Evolutionary conservation across 2,888 invertebrate species (phyloP).

Genomic region (Andrena praecox): DNA sequence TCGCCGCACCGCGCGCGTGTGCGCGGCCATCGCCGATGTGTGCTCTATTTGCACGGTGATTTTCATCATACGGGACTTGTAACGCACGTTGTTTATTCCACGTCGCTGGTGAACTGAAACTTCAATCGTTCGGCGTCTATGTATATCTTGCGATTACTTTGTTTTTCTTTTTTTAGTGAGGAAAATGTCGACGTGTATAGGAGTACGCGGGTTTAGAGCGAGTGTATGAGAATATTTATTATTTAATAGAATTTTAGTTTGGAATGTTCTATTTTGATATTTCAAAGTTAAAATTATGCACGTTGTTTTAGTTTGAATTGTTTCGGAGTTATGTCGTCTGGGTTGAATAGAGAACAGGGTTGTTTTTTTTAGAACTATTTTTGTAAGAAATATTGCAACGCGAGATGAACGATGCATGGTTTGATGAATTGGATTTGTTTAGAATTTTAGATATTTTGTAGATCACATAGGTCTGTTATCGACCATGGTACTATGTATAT

Average conservation of each 20-base stretch:
- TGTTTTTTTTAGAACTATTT: neutral
- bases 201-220: too few relatives aligned
- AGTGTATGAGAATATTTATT: too few relatives aligned
- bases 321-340: neutral
- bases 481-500: slow-evolving; percentile 9
- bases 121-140: neutral
- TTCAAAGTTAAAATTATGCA: too few relatives aligned
- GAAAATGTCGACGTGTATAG: neutral
- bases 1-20: neutral
- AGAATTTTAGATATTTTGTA: too few relatives aligned
- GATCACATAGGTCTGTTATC: neutral
- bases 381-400: neutral
- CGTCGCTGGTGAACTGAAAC: neutral
- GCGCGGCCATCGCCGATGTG: too few relatives aligned
- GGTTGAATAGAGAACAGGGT: neutral
- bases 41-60: neutral
- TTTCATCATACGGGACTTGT: neutral
- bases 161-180: neutral
- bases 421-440: too few relatives aligned
- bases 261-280: too few relatives aligned
- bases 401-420: neutral
- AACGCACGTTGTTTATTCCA: neutral
- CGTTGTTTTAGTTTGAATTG: too few relatives aligned
- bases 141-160: slow-evolving; percentile 5
- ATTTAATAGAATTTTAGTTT: too few relatives aligned